Evolutionary conservation across 2,888 invertebrate genomes (phyloP).

Genomic region (Gisinianus flammeolus): DNA sequence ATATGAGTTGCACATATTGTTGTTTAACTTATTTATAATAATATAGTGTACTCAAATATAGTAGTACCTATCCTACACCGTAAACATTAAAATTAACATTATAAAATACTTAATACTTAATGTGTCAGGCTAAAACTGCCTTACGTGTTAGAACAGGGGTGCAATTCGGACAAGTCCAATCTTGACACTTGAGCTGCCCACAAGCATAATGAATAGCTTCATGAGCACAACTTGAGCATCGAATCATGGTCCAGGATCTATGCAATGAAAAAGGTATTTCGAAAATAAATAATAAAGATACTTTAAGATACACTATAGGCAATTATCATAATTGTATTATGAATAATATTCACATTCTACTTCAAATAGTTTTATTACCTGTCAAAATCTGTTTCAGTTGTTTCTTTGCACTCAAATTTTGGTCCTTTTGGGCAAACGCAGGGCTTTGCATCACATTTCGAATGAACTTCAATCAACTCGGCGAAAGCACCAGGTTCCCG

Average conservation of each 20-base stretch:
- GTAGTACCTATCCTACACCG: too few relatives aligned
- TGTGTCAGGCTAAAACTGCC: too few relatives aligned
- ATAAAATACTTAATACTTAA: too few relatives aligned
- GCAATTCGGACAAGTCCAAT: constrained; percentile 12
- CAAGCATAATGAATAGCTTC: constrained; percentile 7
- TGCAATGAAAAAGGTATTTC: neutral
- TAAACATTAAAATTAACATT: too few relatives aligned
- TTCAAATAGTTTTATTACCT: neutral
- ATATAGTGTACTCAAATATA: neutral
- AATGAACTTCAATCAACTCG: neutral
- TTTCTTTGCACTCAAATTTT: neutral
- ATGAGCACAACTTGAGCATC: neutral
- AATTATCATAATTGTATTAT: neutral
- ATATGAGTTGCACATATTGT: too few relatives aligned
- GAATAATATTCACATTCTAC: neutral
- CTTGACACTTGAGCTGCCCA: neutral
- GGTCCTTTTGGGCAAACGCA: neutral
- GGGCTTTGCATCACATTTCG: neutral
- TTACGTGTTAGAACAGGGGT: neutral
- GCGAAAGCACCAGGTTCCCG: constrained; percentile 4
- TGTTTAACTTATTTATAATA: neutral
- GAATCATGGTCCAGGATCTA: constrained; percentile 1
- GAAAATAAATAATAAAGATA: neutral
- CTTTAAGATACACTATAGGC: neutral
- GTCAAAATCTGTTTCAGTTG: too few relatives aligned